Evolutionary conservation across 2,797 vertebrate species (phyloP), one percentile per base, ranked within the genome.

Genomic region (Myotis pilosus): DNA sequence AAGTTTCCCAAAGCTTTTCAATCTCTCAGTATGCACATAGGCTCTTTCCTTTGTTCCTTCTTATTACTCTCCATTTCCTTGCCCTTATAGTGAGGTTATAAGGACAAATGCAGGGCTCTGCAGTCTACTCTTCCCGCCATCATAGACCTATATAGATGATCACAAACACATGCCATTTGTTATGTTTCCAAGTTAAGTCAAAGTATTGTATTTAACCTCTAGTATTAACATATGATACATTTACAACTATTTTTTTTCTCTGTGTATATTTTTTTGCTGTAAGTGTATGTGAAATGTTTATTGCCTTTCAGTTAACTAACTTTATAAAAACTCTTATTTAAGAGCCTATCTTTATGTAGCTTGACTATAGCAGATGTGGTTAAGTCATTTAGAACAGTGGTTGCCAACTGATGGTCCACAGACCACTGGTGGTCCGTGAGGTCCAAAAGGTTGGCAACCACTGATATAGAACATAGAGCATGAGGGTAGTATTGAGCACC

Each of bases 231-330:
- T 28, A 36, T 33, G 51, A 83, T 22, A 53, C 2, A 1, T 66
- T 76, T 51, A 44, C 20, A 88, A 1, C 62, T 78, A 1, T 28
- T 55, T 72, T 93, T 90, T 80, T 47, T 84, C 20, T 71, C 0
- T 25, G 2, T 51, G 22, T 51, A 28, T 11, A 7, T n/a, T 12
- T 68, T 36, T 64, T 91, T 81, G 41, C 28, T 53, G 33, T 91
- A 85, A 90, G 22, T 51, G 38, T 82, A 19, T 80, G 1, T 71
- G 47, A 28, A 85, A 28, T 57, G 33, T 88, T 86, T 84, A 41
- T 47, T 55, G 60, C 83, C 51, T 79, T 94, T 25, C 51, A 79
- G 36, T 25, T 78, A 78, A 47, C 57, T 72, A 53, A 79, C 57
- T 89, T 87, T 41, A 44, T 8, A 47, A 66, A 82, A 38, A 49